Conservation (phyloP, 2,113 vertebrate species). For the Oryzias celebensis region DNA sequence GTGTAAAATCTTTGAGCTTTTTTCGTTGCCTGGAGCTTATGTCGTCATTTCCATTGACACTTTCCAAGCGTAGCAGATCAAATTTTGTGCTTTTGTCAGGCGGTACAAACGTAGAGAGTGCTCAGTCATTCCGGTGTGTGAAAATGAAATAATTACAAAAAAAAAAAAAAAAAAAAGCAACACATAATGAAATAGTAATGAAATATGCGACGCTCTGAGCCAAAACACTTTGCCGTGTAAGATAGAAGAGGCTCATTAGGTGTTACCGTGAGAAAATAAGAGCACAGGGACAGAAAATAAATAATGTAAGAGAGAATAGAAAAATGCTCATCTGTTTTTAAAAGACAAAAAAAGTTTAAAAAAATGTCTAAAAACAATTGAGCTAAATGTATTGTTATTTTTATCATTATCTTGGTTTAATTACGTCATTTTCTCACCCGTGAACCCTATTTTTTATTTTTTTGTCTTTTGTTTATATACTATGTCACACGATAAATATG, state of each 20-base stretch:
- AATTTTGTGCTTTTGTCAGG: conserved; percentile 4
- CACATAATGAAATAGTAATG: conserved; percentile 31
- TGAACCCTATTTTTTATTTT: too few species aligned
- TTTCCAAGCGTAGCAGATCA: neutral
- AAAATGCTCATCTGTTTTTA: neutral
- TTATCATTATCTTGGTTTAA: too few species aligned
- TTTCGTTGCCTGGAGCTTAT: conserved; percentile 4
- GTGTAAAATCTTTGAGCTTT: neutral
- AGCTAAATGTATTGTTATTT: neutral
- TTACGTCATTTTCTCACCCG: too few species aligned
- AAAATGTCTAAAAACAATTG: neutral
- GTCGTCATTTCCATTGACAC: conserved; percentile 1
- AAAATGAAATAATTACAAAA: conserved; percentile 50
- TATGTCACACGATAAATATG: too few species aligned
- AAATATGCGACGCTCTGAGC: conserved; percentile 31
- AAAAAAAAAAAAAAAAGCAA: conserved; percentile 18
- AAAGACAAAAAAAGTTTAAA: neutral
- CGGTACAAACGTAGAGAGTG: conserved; percentile 27
- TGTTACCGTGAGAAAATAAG: conserved; percentile 2
- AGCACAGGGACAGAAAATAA: neutral
- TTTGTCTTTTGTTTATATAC: too few species aligned
- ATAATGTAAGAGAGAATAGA: conserved; percentile 1
- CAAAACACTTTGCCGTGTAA: conserved; percentile 6
- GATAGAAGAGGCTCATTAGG: neutral
- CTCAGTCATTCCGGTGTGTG: conserved; percentile 17